Percentiles rank a stretch among this genome's conserved stretches.
These are phyloP conservation scores for Apostichopus californicus DNA, from an alignment of 35 echinoderm and acorn worm species.

Conservation along the genomic window DNA sequence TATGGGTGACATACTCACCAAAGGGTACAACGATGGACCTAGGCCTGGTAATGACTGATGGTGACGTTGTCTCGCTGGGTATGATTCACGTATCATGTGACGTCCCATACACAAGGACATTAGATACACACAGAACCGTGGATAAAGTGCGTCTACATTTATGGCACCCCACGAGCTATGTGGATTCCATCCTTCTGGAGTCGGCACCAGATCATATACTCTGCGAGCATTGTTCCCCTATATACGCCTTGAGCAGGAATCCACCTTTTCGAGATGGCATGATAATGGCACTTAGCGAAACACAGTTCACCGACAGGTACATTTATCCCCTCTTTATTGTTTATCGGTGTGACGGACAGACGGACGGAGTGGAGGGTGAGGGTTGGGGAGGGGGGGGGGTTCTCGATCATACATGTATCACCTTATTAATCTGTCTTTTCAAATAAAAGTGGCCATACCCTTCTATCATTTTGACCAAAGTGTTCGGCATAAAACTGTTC, in stretches of 20 bases:
- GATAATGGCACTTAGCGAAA: not conserved
- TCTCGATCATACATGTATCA: too few relatives aligned
- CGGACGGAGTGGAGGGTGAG: too few relatives aligned
- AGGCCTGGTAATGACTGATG: constrained; percentile 48
- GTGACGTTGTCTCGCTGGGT: constrained; percentile 51
- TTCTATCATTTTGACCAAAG: too few relatives aligned
- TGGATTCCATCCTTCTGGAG: constrained; percentile 81
- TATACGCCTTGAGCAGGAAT: constrained; percentile 54
- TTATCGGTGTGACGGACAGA: not conserved
- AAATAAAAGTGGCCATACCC: too few relatives aligned
- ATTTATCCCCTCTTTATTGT: not conserved
- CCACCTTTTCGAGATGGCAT: constrained; percentile 61
- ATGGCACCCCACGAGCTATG: constrained; percentile 17
- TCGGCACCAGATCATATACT: constrained; percentile 23
- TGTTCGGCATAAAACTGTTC: too few relatives aligned
- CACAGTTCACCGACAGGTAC: constrained; percentile 71
- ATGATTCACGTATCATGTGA: constrained; percentile 77
- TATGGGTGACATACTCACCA: constrained; percentile 75
- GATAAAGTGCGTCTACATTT: constrained; percentile 54
- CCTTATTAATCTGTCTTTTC: too few relatives aligned
- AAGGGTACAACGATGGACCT: constrained; percentile 30
- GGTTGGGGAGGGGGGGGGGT: too few relatives aligned
- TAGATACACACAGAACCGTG: constrained; percentile 35
- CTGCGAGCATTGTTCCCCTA: constrained; percentile 39
- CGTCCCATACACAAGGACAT: constrained; percentile 71